phyloP scores from a whole-genome alignment of 2,113 vertebrate genomes.

The Gyps fulvus region DNA sequence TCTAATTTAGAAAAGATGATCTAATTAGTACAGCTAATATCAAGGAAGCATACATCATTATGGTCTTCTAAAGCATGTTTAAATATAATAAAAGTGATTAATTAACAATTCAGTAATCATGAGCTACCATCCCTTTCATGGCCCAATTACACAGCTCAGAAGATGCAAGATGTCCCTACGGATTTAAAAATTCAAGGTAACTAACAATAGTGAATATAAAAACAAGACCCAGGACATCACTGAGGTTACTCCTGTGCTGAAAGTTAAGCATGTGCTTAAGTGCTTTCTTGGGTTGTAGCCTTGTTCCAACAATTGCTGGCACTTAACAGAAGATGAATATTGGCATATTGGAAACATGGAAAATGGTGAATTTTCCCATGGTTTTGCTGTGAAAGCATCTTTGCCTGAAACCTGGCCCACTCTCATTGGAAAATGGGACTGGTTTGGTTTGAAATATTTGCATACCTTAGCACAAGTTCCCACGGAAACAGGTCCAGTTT shows the following conservation, averaged over 20 bases:
- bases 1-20: constrained; percentile 64
- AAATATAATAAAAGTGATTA: constrained; percentile 66
- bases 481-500: constrained; percentile 52
- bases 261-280: constrained; percentile 43
- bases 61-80: constrained; percentile 41
- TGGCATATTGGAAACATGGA: constrained; percentile 37
- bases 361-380: constrained; percentile 56
- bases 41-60: constrained; percentile 63
- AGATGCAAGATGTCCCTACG: background rate
- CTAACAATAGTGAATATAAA: background rate
- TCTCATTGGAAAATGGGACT: constrained; percentile 48
- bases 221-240: background rate
- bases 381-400: constrained; percentile 61
- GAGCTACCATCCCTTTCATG: constrained; percentile 16
- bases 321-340: background rate
- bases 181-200: background rate
- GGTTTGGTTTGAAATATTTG: constrained; percentile 55
- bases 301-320: constrained; percentile 18
- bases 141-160: constrained; percentile 21
- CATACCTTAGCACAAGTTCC: constrained; percentile 65
- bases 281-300: constrained; percentile 26
- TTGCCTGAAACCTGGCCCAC: constrained; percentile 56
- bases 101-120: constrained; percentile 50
- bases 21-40: constrained; percentile 64
- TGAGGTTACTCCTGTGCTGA: background rate